Percentiles rank a stretch among this genome's conserved stretches.
phyloP scores from a whole-genome alignment of 2,113 vertebrate species.

The Eclectus roratus region DNA sequence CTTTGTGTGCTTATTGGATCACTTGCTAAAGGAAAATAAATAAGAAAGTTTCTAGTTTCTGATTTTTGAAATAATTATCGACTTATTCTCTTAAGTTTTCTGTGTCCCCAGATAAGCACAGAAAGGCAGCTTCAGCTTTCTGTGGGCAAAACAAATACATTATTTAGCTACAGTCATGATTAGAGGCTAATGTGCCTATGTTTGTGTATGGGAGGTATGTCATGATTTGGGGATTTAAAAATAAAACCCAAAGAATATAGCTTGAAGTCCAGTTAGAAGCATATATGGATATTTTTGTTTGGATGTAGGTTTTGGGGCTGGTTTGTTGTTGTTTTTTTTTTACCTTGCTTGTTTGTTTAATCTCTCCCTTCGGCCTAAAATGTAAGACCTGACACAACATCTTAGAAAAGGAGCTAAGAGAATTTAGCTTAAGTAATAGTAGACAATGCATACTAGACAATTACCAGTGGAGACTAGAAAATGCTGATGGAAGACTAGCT shows the following conservation, averaged over 20 bases:
- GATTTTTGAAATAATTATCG: neutral
- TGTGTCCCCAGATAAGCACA: neutral
- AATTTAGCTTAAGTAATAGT: neutral
- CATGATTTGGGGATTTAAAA: neutral
- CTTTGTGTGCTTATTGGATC: neutral
- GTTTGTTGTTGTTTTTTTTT: neutral
- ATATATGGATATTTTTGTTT: neutral
- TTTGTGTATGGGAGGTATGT: neutral
- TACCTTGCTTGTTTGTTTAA: neutral
- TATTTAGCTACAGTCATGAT: neutral
- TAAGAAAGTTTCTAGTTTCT: neutral
- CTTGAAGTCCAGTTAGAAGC: neutral
- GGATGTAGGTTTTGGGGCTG: neutral
- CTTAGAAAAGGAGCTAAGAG: neutral
- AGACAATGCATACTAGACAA: neutral
- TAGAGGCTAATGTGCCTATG: neutral
- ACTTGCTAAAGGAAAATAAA: neutral
- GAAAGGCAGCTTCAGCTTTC: neutral
- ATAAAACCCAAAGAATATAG: neutral
- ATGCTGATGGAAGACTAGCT: neutral
- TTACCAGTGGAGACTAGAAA: neutral
- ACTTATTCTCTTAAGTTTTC: neutral
- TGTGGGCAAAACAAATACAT: neutral
- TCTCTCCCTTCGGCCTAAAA: neutral
- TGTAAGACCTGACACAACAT: neutral